Base-by-base conservation (phyloP, 2,888 invertebrate species). In the Phengaris alcon region DNA sequence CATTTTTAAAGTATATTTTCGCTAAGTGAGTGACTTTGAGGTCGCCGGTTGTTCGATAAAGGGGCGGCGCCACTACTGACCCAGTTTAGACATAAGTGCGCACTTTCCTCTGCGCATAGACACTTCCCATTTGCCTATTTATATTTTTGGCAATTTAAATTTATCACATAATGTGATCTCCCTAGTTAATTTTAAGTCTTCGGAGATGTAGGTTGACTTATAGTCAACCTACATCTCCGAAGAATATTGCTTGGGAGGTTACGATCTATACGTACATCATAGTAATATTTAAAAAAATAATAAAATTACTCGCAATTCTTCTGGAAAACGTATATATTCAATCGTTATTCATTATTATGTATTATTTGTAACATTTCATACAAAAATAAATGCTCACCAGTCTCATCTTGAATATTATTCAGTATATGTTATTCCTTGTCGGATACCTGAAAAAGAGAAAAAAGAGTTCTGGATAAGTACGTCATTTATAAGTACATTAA, bases 21-120 rank as follows among this genome's bases (percentile, higher is more conserved):
- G 85, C 81, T 80, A 81, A 85, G 85, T 82, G 82, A 79, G 79
- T 81, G 79, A 81, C 78, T 79, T 80, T 81, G 79, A 78, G 79
- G 77, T 76, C 78, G 81, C 82, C 82, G 84, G 81, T 64, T 87
- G 93, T 88, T 94, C 93, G 87, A 94, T 94, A 93, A 91, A 91
- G 88, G 90, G 93, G 93, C 91, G 93, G 90, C 82, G 88, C 87
- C 82, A 91, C 93, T 93, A 93, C 92, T 93, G 93, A 93, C 93
- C 93, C 85, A 94, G 88, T 93, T 93, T 87, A 84, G 85, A 85
- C 87, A 88, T 87, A 88, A 90, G 88, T 93, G 93, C 93, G 93
- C 93, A 88, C 86, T 91, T 89, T 88, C 83, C 85, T 87, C 88
- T 90, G 93, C 93, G 93, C 93, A 93, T 84, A 81, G 81, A 87